A percentile compares a stretch with the other conserved stretches of the same genome.
Conservation (phyloP, 2,888 invertebrate species). For the Hypomecis atomaria region DNA sequence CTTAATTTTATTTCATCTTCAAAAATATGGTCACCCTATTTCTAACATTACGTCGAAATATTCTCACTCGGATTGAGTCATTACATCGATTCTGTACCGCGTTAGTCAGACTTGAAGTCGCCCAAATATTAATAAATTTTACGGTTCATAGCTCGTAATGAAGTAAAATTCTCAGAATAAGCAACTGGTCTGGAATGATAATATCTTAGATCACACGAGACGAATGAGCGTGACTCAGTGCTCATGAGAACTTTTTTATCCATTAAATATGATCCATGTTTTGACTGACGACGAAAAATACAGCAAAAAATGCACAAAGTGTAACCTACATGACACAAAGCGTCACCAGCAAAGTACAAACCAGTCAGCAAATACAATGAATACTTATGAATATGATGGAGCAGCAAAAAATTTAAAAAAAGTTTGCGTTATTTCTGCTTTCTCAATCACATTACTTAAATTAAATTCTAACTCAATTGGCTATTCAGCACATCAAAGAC, state of each 20-base stretch:
- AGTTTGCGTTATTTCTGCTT: no score
- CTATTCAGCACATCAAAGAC: no score
- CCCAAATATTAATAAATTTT: constrained; percentile 49
- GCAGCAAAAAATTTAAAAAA: no score
- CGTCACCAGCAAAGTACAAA: no score
- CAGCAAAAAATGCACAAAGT: no score
- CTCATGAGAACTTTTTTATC: constrained; percentile 46
- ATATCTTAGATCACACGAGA: constrained; percentile 52
- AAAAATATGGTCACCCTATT: no score
- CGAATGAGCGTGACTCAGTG: constrained; percentile 53
- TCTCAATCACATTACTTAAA: no score
- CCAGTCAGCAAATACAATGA: no score
- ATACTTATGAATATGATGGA: no score
- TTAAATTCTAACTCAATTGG: no score
- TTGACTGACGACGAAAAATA: neutral
- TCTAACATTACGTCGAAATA: constrained; percentile 45
- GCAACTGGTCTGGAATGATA: constrained; percentile 51
- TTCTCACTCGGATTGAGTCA: constrained; percentile 61
- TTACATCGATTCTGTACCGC: constrained; percentile 49
- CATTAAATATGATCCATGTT: neutral
- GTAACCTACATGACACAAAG: no score
- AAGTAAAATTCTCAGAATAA: constrained; percentile 53
- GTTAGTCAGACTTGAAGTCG: constrained; percentile 45
- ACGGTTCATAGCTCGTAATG: constrained; percentile 49
- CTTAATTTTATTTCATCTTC: no score